Base-by-base conservation (phyloP, 30 jellyfish, hydroid and myxozoan genomes). In the Phacellophora camtschatica region DNA sequence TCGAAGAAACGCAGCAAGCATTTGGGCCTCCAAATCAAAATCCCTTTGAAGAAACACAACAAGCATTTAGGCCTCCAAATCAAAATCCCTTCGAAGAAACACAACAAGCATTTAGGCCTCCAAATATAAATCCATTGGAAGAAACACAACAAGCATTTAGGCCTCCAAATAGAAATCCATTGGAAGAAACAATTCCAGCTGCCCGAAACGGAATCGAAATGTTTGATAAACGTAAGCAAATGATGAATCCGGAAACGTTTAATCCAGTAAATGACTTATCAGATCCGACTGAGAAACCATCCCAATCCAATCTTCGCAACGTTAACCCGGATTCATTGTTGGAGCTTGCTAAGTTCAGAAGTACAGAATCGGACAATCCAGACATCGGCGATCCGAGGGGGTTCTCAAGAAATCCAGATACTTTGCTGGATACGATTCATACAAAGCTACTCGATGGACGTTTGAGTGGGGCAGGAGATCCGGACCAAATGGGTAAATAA, bases 381-480 rank as follows among this genome's bases (percentile, higher is more conserved):
- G 90, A 76, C 34, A 72, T 36, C 16, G 71, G 80, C 32, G 79
- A 48, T 10, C 66, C 66, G 18, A 48, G 75, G 25, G 46, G 79
- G 37, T 29, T 59, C 30, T 80, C 66, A 11, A 62, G 84, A 34
- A 66, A 85, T 66, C 99, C 99, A 13, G 95, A 83, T 27, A 65
- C 76, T 12, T 83, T 94, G 61, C 85, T 94, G 53, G 99, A 94
- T 46, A 76, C 89, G 15, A 58, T 94, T 50, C 97, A 88, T 18
- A 82, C 65, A 22, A 68, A 87, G 22, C 94, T 85, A 63, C 80
- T 92, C 20, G 64, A 81, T 68, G 54, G 81, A 31, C 93, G 90
- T 9, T 59, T 92, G 57, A 28, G 72, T 6, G 98, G 98, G 1
- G 88, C 98, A 5, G 98, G 98, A 22, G 98, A 92, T 85, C 96